These are phyloP conservation scores for Archips crataeganus DNA, from an alignment of 2,888 invertebrate species.

Conservation along the genomic window DNA sequence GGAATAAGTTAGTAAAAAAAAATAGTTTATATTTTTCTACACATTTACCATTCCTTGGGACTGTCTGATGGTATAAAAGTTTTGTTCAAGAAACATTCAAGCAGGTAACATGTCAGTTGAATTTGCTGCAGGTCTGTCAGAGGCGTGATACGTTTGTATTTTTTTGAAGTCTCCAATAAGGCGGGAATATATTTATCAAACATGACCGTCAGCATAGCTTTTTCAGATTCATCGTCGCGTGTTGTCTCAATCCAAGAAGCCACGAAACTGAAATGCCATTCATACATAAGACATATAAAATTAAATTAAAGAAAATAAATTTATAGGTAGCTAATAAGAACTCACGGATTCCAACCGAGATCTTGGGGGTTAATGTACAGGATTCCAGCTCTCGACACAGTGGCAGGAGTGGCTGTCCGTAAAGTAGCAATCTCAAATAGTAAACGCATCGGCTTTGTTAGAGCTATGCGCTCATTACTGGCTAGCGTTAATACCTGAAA, in stretches of 20 bases:
- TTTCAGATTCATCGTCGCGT: constrained; percentile 89
- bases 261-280: constrained; percentile 87
- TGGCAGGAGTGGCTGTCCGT: constrained; percentile 97
- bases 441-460: constrained; percentile 95
- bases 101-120: constrained; percentile 93
- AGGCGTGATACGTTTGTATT: constrained; percentile 96
- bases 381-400: constrained; percentile 97
- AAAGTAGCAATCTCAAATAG: constrained; percentile 97
- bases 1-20: background rate
- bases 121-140: constrained; percentile 96
- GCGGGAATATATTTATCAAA: constrained; percentile 97
- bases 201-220: constrained; percentile 92
- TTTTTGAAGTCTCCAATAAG: constrained; percentile 91
- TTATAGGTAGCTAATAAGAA: constrained; percentile 43
- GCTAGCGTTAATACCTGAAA: constrained; percentile 93
- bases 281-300: background rate
- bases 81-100: constrained; percentile 94
- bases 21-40: background rate
- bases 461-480: constrained; percentile 96
- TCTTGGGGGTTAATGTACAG: constrained; percentile 97
- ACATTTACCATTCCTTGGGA: constrained; percentile 93
- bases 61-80: constrained; percentile 94
- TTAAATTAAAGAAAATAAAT: background rate
- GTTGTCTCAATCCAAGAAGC: constrained; percentile 95
- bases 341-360: constrained; percentile 97